Evolutionary conservation across 2,888 invertebrate genomes (phyloP), one percentile per base, ranked within the genome.

Genomic region (Protula sp.): DNA sequence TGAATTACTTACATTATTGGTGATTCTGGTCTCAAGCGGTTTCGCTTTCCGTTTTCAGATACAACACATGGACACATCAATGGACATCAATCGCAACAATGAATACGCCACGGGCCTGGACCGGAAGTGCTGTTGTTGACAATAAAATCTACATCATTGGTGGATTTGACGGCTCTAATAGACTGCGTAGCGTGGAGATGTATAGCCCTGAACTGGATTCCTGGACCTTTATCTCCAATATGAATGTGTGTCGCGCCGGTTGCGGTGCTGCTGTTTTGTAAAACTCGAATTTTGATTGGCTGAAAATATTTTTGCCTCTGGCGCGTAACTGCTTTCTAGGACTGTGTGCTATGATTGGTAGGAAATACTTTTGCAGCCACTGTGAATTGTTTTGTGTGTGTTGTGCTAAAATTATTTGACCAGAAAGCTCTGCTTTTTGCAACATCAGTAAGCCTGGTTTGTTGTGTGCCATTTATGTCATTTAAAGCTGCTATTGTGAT

Each of bases 141-240:
- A 72, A 71, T 28, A 68, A 69, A 47, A 74, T 78, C 22, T 78
- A 74, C 59, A 67, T 77, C 3, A 70, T 94, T 47, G 92, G 95
- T 38, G 94, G 95, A 0, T 95, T 95, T 82, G 94, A 95, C 83
- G 95, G 95, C n/a, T 91, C 92, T 9, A 85, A 91, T 72, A 93
- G 95, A 57, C 86, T 94, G 26, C 91, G 92, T 83, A 91, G 90
- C 61, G 94, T 92, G 1, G 95, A 95, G 84, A 87, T 90, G 26
- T 94, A 87, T 80, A 89, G 92, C 79, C 87, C 88, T 0, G 87
- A 87, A 68, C 84, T 86, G 1, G 86, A 88, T 77, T 83, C 83
- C 30, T 94, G 94, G 94, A 85, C 85, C 26, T 84, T 88, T 1
- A 91, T 94, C 4, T 86, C 87, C 30, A 90, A 91, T 72, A 92